Evolutionary conservation across 2,797 vertebrate genomes (phyloP).

Genomic region (Malacoctenus gilli): DNA sequence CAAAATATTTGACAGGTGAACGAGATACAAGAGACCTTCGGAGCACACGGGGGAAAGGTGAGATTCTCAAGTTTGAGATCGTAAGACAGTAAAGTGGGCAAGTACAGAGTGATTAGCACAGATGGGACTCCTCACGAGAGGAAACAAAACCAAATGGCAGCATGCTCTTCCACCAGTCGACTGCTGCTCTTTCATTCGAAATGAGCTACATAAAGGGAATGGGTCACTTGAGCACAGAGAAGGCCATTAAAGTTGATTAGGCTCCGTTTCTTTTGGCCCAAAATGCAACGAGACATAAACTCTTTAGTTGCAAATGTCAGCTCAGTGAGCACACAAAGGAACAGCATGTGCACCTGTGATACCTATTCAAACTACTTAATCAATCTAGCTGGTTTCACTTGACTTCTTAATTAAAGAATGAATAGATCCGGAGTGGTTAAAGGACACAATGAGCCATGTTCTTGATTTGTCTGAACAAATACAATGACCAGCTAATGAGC

Average conservation of each 20-base stretch:
- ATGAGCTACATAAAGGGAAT: constrained; percentile 56
- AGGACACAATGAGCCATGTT: neutral
- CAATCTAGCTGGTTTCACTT: constrained; percentile 3
- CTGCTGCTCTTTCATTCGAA: constrained; percentile 31
- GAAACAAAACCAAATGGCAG: constrained; percentile 46
- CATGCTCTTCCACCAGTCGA: constrained; percentile 30
- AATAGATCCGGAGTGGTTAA: neutral
- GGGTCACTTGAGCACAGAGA: constrained; percentile 45
- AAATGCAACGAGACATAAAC: constrained; percentile 29
- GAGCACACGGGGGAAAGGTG: constrained; percentile 12
- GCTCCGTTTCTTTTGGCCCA: constrained; percentile 39
- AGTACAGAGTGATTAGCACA: constrained; percentile 40
- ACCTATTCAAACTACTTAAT: neutral
- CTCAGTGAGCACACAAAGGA: constrained; percentile 10
- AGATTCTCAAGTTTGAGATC: constrained; percentile 13
- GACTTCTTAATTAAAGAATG: constrained; percentile 2
- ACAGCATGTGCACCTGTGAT: neutral
- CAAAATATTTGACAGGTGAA: constrained; percentile 12
- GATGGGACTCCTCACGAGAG: constrained; percentile 38
- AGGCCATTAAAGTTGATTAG: constrained; percentile 46
- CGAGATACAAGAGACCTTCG: constrained; percentile 22
- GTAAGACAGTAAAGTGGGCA: constrained; percentile 23
- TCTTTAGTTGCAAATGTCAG: constrained; percentile 28
- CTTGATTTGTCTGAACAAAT: constrained; percentile 13
- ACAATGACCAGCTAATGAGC: constrained; percentile 5